Percentiles rank a stretch among this genome's conserved stretches.
phyloP scores from a whole-genome alignment of 2,113 vertebrate genomes.

The Meriones unguiculatus region DNA sequence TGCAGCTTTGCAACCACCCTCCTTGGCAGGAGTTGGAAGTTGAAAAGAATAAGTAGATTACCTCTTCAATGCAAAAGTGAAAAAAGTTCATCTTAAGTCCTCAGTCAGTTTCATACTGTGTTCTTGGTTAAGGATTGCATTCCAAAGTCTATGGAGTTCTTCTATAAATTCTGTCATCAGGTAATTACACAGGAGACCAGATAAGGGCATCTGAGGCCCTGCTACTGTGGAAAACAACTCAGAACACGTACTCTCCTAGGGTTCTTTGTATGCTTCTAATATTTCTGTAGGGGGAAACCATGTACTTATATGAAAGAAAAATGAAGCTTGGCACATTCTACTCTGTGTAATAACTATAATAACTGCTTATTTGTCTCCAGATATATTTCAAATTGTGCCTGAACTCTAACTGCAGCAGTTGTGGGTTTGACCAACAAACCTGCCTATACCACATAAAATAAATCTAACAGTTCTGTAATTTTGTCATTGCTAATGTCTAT shows the following conservation, averaged over 20 bases:
- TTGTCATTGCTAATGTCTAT: conserved; percentile 65
- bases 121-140: conserved; percentile 32
- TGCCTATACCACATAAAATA: conserved; percentile 55
- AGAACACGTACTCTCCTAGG: conserved; percentile 14
- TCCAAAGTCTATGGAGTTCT: conserved; percentile 13
- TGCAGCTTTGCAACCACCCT: conserved; percentile 23
- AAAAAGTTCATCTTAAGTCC: conserved; percentile 15
- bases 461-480: conserved; percentile 50
- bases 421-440: conserved; percentile 55
- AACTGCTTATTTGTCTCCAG: conserved; percentile 64
- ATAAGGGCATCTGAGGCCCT: conserved; percentile 20
- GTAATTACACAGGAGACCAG: not conserved
- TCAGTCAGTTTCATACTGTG: conserved; percentile 39
- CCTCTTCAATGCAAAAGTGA: conserved; percentile 10
- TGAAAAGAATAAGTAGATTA: conserved; percentile 21
- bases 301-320: conserved; percentile 58
- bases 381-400: conserved; percentile 63
- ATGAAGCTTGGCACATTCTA: conserved; percentile 45
- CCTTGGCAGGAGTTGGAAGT: not conserved
- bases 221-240: conserved; percentile 43
- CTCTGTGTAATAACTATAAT: conserved; percentile 53
- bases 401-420: conserved; percentile 22
- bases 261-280: conserved; percentile 53
- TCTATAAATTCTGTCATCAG: conserved; percentile 24
- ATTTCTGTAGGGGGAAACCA: conserved; percentile 61